These are phyloP conservation scores for Alcedo quadribrachys DNA, from an alignment of 2,797 vertebrate genomes.

Conservation along the genomic window DNA sequence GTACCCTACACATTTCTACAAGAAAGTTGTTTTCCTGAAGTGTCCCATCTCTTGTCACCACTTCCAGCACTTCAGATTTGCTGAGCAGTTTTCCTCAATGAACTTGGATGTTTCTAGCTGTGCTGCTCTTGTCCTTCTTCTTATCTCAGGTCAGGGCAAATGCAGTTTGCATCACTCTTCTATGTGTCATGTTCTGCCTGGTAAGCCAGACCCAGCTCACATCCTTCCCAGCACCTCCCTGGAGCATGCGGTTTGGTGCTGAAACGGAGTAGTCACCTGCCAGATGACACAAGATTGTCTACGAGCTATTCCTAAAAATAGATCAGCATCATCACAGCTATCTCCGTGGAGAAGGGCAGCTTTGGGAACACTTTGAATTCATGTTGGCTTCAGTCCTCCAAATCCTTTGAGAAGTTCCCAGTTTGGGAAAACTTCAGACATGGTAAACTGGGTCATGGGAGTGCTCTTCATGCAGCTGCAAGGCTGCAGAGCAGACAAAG, in stretches of 20 bases:
- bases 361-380: background rate
- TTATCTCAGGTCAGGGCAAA: background rate
- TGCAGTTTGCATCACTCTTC: background rate
- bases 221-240: background rate
- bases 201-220: background rate
- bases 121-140: background rate
- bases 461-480: background rate
- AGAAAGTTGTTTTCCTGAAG: slow-evolving; percentile 22
- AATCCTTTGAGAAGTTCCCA: background rate
- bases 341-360: background rate
- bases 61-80: background rate
- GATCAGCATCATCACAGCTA: background rate
- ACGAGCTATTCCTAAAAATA: background rate
- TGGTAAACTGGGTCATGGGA: background rate
- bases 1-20: slow-evolving; percentile 23
- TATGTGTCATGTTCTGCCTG: accelerated
- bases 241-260: background rate
- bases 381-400: background rate
- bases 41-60: background rate
- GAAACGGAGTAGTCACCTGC: background rate
- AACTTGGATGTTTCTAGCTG: background rate
- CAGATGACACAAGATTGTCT: background rate
- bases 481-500: background rate
- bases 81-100: background rate
- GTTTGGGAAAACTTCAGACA: background rate